These are phyloP conservation scores for Drosophila neotestacea DNA, from an alignment of 2,888 invertebrate species.

Conservation along the genomic window DNA sequence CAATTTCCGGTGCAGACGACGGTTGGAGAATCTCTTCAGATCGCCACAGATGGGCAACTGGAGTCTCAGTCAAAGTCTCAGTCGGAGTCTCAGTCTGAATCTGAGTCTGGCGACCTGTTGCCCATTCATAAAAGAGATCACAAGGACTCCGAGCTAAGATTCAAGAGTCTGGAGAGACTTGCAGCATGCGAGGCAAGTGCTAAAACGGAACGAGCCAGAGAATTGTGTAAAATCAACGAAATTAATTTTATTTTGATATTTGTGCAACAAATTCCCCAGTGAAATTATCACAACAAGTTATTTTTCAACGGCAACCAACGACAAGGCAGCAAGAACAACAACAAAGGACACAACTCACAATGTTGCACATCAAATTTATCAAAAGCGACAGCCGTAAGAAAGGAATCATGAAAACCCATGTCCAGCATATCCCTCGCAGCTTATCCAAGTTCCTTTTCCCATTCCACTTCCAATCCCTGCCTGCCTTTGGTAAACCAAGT, in stretches of 20 bases:
- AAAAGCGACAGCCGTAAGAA: constrained; percentile 75
- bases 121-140: constrained; percentile 65
- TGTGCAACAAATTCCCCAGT: constrained; percentile 69
- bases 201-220: constrained; percentile 12
- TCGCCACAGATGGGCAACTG: constrained; percentile 37
- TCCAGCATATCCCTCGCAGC: constrained; percentile 8
- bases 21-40: constrained; percentile 44
- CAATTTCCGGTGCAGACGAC: constrained; percentile 72
- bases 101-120: constrained; percentile 43
- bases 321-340: constrained; percentile 21
- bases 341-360: constrained; percentile 45
- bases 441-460: not conserved
- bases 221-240: constrained; percentile 57
- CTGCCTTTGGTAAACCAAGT: constrained; percentile 5
- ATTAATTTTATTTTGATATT: constrained; percentile 81
- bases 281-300: constrained; percentile 79
- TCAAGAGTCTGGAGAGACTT: not conserved
- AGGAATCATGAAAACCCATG: constrained; percentile 41
- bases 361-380: constrained; percentile 71
- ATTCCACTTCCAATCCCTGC: not conserved
- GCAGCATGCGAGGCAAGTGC: constrained; percentile 46
- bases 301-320: constrained; percentile 54
- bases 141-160: constrained; percentile 18
- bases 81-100: not conserved
- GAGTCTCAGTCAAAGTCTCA: constrained; percentile 1